Base-by-base conservation (phyloP, 2,888 invertebrate genomes). In the Netelia inedita region DNA sequence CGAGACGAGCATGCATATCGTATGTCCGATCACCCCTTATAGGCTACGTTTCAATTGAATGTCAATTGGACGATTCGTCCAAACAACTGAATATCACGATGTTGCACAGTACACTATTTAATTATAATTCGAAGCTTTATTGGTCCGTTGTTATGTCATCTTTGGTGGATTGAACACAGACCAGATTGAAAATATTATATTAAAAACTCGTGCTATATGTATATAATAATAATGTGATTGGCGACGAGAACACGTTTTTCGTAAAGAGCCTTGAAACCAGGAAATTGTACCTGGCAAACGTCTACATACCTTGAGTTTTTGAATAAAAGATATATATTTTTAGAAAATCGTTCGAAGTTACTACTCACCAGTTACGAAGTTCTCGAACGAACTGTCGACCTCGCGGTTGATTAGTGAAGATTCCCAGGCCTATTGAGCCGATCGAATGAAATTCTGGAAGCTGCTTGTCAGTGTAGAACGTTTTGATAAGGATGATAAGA, bases 301-400 rank as follows among this genome's bases (percentile, higher is more conserved):
- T 46, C 21, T 61, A 41, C 43, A 72, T 41, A 68, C 80, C 84
- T 84, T 80, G 80, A 78, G 46, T 21, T 73, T 72, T 72, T 46
- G 59, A 73, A 55, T 73, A 63, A 84, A 76, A 43, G 41, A 65
- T 74, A 65, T 74, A 75, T 84, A 81, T 84, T 84, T 81, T 76
- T 84, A 78, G 76, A 73, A 35, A 46, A 35, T 35, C 28, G 43
- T 35, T 35, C 35, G 21, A 72, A 69, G 16, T 53, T 14, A 55
- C 55, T 73, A 81, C 80, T 84, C 84, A 84, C 84, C 79, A 46
- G 72, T 72, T 46, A 61, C 53, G 53, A 80, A 69, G 53, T 46
- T 3, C 23, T 59, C 75, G 11, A 53, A 6, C 14, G 19, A 68
- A 76, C 63, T 63, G 21, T 55, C 72, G 80, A 76, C 80, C 66